phyloP scores from a whole-genome alignment of 1,140 invertebrate genomes.

The Rhizoglyphus robini region DNA sequence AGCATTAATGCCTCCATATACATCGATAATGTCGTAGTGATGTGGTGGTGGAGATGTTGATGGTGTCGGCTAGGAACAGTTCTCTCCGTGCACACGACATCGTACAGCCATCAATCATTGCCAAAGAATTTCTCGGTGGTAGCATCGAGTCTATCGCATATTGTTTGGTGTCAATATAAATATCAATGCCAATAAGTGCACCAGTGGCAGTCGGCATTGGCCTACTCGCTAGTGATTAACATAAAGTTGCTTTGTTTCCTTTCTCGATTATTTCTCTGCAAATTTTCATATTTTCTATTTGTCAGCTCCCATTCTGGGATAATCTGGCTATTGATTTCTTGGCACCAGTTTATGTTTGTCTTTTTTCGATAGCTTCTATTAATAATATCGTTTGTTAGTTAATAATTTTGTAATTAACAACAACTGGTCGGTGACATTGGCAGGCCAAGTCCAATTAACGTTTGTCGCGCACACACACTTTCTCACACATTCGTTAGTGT shows the following conservation, averaged over 20 bases:
- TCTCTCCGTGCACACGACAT: not conserved
- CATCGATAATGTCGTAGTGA: conserved; percentile 1
- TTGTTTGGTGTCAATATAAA: not conserved
- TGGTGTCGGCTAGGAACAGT: too few relatives aligned
- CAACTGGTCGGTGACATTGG: too few relatives aligned
- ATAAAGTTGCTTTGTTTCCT: not conserved
- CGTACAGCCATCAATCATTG: conserved; percentile 9
- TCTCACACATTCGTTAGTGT: too few relatives aligned
- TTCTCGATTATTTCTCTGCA: not conserved
- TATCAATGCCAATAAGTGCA: not conserved
- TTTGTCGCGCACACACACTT: too few relatives aligned
- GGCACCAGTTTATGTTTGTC: too few relatives aligned
- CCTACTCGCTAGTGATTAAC: not conserved
- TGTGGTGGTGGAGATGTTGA: not conserved
- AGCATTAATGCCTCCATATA: conserved; percentile 1
- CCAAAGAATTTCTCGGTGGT: not conserved
- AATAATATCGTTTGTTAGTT: too few relatives aligned
- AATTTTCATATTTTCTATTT: not conserved
- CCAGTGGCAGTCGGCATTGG: not conserved
- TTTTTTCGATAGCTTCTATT: too few relatives aligned
- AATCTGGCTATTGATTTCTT: conserved; percentile 1
- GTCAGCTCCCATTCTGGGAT: too few relatives aligned
- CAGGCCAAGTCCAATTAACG: too few relatives aligned
- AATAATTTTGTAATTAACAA: too few relatives aligned
- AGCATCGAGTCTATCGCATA: not conserved